Evolutionary conservation across 1,140 invertebrate species (phyloP), one percentile per base, ranked within the genome.

Genomic region (Cephus cinctus): DNA sequence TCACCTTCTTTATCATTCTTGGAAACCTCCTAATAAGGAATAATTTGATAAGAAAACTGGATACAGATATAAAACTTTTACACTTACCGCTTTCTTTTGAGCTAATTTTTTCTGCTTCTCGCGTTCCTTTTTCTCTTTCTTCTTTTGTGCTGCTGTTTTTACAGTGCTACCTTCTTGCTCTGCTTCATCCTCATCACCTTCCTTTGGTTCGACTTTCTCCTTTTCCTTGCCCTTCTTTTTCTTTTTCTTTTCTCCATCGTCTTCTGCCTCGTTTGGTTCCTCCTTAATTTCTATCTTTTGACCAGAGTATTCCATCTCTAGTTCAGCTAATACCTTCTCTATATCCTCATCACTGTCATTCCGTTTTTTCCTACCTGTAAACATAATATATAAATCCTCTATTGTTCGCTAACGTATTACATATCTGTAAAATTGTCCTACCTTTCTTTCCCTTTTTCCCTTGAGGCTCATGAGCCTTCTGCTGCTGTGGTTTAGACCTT

Each of bases 41-140:
- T 43, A 19, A 20, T 38, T 23, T 11, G 27, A 19, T 22, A 35
- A 43, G 18, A 0, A 4, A n/a, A 27, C 14, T 39, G 15, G 25
- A 8, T n/a, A 43, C 27, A 34, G 19, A 27, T 23, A 27, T 38
- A 15, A 30, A 43, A 35, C 27, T 30, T 16, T 27, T 41, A 32
- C 27, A 55, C 46, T 59, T 59, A 75, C 71, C 34, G 61, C 54
- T 57, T 85, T 86, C 52, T 84, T 86, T 27, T 78, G 76, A 35
- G 83, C 81, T 50, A 79, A 59, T 65, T 87, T 86, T 25, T 92
- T 90, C 40, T 81, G 78, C 57, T 89, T 92, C 61, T 92, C 86
- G 23, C 87, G 80, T 72, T 92, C 89, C 65, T 91, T 91, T 56
- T 92, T 92, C 57, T 92, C 89, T 63, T 90, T 91, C 56, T 90